A percentile compares a stretch with the other conserved stretches of the same genome.
These are phyloP conservation scores for Acheta domesticus DNA, from an alignment of 2,888 invertebrate species.

Conservation along the genomic window DNA sequence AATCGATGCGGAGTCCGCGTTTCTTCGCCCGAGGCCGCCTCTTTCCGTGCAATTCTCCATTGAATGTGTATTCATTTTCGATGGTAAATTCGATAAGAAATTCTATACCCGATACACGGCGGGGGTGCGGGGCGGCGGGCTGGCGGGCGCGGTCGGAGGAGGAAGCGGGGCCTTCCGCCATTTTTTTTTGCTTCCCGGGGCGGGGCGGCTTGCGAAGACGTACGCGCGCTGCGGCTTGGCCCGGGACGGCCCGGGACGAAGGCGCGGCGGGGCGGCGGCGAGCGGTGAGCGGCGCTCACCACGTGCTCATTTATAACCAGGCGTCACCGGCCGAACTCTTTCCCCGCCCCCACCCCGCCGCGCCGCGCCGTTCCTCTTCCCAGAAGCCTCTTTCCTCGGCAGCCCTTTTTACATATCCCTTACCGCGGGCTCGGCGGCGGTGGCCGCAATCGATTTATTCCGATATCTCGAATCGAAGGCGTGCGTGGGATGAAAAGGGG, in stretches of 20 bases:
- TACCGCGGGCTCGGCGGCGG: background rate
- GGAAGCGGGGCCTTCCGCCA: background rate
- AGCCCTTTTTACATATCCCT: slow-evolving; percentile 3
- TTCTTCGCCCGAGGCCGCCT: background rate
- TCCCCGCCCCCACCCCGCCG: background rate
- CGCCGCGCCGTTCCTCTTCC: background rate
- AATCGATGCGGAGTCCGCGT: background rate
- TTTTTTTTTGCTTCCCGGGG: background rate
- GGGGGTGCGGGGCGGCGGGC: background rate
- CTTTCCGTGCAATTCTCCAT: background rate
- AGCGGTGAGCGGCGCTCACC: background rate
- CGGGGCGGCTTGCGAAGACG: too few relatives aligned
- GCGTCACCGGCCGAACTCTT: background rate
- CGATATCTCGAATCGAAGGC: slow-evolving; percentile 31
- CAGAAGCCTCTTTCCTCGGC: background rate
- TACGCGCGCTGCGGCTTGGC: too few relatives aligned
- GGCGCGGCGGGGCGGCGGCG: too few relatives aligned
- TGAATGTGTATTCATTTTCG: slow-evolving; percentile 18
- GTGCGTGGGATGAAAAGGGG: background rate
- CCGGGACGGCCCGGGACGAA: too few relatives aligned
- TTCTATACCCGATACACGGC: slow-evolving; percentile 6
- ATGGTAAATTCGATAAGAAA: slow-evolving; percentile 18
- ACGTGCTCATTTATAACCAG: slow-evolving; percentile 9
- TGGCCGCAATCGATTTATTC: slow-evolving; percentile 28
- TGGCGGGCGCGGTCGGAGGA: too few relatives aligned